Conservation (phyloP, 2,113 vertebrate genomes). For the Synodontis membranacea region DNA sequence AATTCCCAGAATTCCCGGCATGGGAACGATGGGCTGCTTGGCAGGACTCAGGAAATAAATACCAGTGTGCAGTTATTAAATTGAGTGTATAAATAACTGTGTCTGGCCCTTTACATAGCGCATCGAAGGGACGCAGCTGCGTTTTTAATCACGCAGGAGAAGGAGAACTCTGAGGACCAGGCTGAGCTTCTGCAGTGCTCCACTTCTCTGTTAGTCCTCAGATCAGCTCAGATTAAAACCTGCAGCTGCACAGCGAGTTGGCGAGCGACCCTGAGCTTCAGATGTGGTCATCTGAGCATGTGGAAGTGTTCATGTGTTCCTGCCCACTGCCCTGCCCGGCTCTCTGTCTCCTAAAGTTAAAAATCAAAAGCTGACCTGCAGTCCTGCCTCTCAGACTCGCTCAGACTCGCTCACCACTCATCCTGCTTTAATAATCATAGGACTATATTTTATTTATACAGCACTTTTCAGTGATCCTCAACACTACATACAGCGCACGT, state of each 20-base stretch:
- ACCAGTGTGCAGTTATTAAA: conserved; percentile 26
- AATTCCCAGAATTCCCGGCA: conserved; percentile 12
- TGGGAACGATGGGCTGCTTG: conserved; percentile 20
- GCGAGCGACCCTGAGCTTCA: conserved; percentile 61
- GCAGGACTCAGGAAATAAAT: not conserved
- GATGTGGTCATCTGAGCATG: conserved; percentile 71
- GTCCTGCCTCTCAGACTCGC: not conserved
- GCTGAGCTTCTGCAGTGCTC: not conserved
- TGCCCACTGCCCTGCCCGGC: conserved; percentile 54
- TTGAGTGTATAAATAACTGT: not conserved
- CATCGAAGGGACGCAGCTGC: conserved; percentile 8
- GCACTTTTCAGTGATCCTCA: not conserved
- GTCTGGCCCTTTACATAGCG: not conserved
- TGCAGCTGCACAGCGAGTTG: conserved; percentile 68
- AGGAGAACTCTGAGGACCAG: not conserved
- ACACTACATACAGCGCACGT: not conserved
- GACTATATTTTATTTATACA: not conserved
- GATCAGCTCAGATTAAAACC: conserved; percentile 52
- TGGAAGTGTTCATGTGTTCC: conserved; percentile 70
- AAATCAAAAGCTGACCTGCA: not conserved
- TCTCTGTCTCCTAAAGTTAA: not conserved
- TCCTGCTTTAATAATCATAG: not conserved
- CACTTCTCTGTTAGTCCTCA: not conserved
- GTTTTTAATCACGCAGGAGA: conserved; percentile 15
- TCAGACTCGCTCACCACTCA: not conserved